phyloP scores from a whole-genome alignment of 2,113 vertebrate genomes.

The Chrysochloris asiatica region DNA sequence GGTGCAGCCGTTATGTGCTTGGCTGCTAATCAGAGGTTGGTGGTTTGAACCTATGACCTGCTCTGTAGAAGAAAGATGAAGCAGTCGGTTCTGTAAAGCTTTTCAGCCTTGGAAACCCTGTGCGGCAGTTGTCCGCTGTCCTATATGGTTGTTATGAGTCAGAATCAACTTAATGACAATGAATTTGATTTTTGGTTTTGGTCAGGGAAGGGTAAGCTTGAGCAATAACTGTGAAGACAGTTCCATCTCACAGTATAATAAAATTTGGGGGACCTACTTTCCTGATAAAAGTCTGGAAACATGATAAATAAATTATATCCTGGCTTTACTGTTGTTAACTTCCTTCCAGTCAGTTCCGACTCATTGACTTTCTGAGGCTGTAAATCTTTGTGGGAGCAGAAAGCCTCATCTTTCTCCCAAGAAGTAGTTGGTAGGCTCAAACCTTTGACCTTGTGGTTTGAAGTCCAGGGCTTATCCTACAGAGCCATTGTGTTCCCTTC shows the following conservation, averaged over 20 bases:
- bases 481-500: no score
- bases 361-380: no score
- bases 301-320: no score
- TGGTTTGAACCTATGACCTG: not conserved
- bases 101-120: not conserved
- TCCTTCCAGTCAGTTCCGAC: no score
- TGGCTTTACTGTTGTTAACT: no score
- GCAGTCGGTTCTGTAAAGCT: not conserved
- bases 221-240: not conserved
- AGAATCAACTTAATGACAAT: not conserved
- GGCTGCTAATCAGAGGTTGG: not conserved
- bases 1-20: not conserved
- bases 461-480: no score
- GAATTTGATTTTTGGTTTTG: not conserved
- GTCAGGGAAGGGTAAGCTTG: not conserved
- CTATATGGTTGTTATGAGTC: not conserved
- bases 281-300: constrained; percentile 13
- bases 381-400: no score
- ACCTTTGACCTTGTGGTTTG: no score
- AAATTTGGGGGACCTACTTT: not conserved
- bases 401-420: no score
- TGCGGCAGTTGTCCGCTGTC: not conserved
- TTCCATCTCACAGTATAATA: not conserved
- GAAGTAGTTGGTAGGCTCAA: no score
- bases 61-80: not conserved